Evolutionary conservation across 2,888 invertebrate genomes (phyloP).

Genomic region (Conomelus anceps): DNA sequence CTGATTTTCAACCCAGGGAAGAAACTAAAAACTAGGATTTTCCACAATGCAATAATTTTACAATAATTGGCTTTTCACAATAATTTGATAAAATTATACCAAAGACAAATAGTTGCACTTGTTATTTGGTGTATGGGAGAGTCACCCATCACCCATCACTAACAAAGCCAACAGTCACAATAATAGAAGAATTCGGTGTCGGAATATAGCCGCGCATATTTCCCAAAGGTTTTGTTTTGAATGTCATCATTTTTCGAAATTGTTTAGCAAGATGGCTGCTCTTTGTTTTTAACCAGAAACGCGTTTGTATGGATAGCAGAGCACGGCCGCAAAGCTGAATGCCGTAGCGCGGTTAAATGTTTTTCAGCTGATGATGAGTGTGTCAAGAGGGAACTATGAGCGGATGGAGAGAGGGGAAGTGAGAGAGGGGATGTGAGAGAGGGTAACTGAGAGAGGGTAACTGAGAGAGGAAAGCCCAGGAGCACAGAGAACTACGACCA

Average conservation of each 20-base stretch:
- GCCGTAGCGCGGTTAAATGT: background rate
- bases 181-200: background rate
- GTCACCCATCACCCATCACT: too few relatives aligned
- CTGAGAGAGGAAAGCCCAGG: background rate
- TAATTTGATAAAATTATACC: too few relatives aligned
- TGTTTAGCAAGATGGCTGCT: background rate
- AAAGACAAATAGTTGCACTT: too few relatives aligned
- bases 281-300: background rate
- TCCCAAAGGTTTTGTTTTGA: background rate
- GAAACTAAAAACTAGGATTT: too few relatives aligned
- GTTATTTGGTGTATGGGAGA: too few relatives aligned
- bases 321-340: background rate
- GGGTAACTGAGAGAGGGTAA: background rate
- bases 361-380: background rate
- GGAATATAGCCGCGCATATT: background rate
- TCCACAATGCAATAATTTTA: too few relatives aligned
- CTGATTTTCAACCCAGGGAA: too few relatives aligned
- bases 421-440: background rate
- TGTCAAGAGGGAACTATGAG: background rate
- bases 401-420: too few relatives aligned
- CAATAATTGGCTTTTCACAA: too few relatives aligned
- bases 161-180: too few relatives aligned
- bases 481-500: background rate
- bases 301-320: background rate
- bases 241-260: background rate